Base-by-base conservation (phyloP, 2,797 vertebrate genomes). In the Enteromius treurensis region DNA sequence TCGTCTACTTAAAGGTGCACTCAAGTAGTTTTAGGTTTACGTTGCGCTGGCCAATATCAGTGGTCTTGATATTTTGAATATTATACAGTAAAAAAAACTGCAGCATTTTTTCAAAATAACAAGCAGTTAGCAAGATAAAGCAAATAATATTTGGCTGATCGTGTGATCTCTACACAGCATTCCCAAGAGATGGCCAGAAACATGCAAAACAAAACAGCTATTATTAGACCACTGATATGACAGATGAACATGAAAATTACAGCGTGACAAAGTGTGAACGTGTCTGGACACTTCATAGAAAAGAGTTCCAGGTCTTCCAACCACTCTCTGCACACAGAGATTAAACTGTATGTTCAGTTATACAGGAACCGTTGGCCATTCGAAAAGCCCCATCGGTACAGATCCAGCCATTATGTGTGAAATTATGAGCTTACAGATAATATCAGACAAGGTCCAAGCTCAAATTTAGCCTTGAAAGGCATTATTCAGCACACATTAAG, bases 391-490 rank as follows among this genome's bases (percentile, higher is more conserved):
- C 34, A 81, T n/a, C 75, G 37, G 60, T 75, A 15, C 65, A 77
- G 17, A 82, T 64, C 42, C 58, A 51, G 49, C 85, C 84, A 81
- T 58, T 76, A 51, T 10, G 40, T 42, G 65, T 81, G 53, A 80
- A 88, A 83, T 77, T 47, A 81, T 37, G 37, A 71, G 26, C 68
- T 53, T 45, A 58, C 69, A 71, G 77, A 75, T 86, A 77, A 83
- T 68, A 81, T 87, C 82, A 82, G 68, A 79, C 75, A 73, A 71
- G 73, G 82, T 75, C 77, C 62, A 42, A 68, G 71, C 77, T 79
- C 70, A 85, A 87, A 84, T 84, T 84, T 32, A 49, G 84, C 85
- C 83, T 86, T 86, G 77, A 75, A 65, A 77, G 70, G 53, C 40
- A 68, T 47, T 73, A 77, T 84, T 87, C 58, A 74, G 79, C 49